These are phyloP conservation scores for Pogonocherus hispidulus DNA, from an alignment of 2,888 invertebrate genomes.

Conservation along the genomic window DNA sequence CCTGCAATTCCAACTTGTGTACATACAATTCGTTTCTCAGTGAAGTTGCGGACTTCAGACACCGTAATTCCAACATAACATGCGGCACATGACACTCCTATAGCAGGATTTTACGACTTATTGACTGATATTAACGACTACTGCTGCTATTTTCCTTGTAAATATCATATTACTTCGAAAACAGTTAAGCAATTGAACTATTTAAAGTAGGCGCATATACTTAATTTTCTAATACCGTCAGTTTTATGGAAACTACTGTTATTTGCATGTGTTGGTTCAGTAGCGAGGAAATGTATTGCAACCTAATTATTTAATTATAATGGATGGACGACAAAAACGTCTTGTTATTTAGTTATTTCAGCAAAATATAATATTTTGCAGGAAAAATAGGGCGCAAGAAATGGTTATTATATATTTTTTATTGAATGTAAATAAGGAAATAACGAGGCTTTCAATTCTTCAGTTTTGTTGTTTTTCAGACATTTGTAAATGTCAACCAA, in stretches of 20 bases:
- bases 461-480: too few relatives aligned
- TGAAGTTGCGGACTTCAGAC: background rate
- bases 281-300: too few relatives aligned
- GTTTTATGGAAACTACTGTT: background rate
- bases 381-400: too few relatives aligned
- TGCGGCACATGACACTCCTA: background rate
- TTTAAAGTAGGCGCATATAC: background rate
- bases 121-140: background rate
- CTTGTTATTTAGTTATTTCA: too few relatives aligned
- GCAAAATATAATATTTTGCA: too few relatives aligned
- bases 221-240: background rate
- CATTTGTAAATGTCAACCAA: too few relatives aligned
- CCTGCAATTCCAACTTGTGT: too few relatives aligned
- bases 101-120: background rate
- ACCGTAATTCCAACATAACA: constrained; percentile 2
- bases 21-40: background rate
- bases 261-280: background rate
- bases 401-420: too few relatives aligned
- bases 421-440: too few relatives aligned
- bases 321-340: too few relatives aligned
- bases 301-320: background rate
- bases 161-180: background rate
- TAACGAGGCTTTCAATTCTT: too few relatives aligned
- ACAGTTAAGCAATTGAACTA: background rate
- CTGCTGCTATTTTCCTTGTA: background rate